Evolutionary conservation across 1,140 invertebrate genomes (phyloP).

Genomic region (Drosophila sulfurigaster): DNA sequence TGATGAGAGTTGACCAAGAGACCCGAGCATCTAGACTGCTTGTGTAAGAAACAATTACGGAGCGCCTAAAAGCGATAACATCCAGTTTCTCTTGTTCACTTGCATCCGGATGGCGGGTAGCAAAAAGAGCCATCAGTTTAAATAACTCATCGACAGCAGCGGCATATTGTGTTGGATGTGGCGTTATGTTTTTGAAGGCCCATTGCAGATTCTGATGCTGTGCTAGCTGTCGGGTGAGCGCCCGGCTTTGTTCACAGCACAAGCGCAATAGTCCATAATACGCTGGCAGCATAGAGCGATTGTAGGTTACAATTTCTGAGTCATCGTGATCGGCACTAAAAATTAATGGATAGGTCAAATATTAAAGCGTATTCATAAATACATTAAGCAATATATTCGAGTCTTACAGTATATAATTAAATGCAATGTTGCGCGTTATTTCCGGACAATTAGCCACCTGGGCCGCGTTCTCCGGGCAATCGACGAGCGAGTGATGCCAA

Average conservation of each 20-base stretch:
- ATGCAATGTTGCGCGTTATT: conserved; percentile 93
- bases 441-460: conserved; percentile 93
- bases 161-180: conserved; percentile 96
- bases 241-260: conserved; percentile 94
- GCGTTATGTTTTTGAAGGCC: conserved; percentile 98
- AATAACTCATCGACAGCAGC: conserved; percentile 96
- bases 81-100: conserved; percentile 92
- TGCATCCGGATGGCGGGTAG: conserved; percentile 90
- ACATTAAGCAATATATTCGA: background rate
- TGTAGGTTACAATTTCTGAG: conserved; percentile 96
- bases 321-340: conserved; percentile 96
- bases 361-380: background rate
- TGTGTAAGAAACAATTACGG: conserved; percentile 93
- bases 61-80: conserved; percentile 92
- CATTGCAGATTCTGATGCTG: conserved; percentile 97
- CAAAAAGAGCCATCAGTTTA: conserved; percentile 94
- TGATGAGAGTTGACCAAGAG: conserved; percentile 92
- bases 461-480: conserved; percentile 96
- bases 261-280: conserved; percentile 96
- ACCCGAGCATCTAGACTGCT: conserved; percentile 86
- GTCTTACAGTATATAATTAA: conserved; percentile 97
- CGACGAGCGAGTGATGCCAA: conserved; percentile 96
- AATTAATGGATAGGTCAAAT: conserved; percentile 50
- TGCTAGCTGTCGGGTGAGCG: conserved; percentile 93
- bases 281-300: conserved; percentile 96